Conservation (phyloP, 2,113 vertebrate genomes). For the Hemichromis elongatus region DNA sequence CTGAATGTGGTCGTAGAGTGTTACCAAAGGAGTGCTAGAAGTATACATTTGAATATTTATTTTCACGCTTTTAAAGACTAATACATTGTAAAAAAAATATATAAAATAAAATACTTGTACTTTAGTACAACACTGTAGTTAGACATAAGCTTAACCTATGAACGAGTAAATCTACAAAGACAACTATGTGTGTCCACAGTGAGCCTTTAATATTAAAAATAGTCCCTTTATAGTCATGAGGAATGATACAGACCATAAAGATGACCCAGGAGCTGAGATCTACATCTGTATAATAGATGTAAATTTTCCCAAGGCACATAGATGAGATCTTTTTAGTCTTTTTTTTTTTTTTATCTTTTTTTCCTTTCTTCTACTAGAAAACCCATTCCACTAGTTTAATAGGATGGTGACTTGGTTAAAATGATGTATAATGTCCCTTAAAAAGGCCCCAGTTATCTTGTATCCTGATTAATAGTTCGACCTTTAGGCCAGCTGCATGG, state of each 20-base stretch:
- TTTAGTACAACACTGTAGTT: neutral
- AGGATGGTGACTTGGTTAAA: neutral
- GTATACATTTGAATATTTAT: neutral
- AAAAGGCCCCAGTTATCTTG: conserved; percentile 27
- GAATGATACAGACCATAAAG: neutral
- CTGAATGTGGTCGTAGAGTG: neutral
- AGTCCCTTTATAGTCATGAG: neutral
- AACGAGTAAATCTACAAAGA: neutral
- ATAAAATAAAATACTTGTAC: neutral
- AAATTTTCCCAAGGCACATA: neutral
- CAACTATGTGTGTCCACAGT: neutral
- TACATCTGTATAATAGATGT: neutral
- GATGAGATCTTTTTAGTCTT: neutral
- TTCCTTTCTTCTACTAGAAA: conserved; percentile 6
- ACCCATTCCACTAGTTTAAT: conserved; percentile 17
- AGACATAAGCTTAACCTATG: neutral
- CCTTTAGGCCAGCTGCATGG: conserved; percentile 33
- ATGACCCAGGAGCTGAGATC: neutral
- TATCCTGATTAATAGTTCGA: conserved; percentile 22
- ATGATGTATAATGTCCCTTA: conserved; percentile 5
- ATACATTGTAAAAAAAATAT: neutral
- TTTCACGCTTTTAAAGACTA: neutral
- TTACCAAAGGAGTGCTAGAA: neutral
- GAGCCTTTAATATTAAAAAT: neutral
- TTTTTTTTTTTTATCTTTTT: neutral